These are phyloP conservation scores for Hemitrygon akajei DNA, from an alignment of 2,797 vertebrate species.

Conservation along the genomic window DNA sequence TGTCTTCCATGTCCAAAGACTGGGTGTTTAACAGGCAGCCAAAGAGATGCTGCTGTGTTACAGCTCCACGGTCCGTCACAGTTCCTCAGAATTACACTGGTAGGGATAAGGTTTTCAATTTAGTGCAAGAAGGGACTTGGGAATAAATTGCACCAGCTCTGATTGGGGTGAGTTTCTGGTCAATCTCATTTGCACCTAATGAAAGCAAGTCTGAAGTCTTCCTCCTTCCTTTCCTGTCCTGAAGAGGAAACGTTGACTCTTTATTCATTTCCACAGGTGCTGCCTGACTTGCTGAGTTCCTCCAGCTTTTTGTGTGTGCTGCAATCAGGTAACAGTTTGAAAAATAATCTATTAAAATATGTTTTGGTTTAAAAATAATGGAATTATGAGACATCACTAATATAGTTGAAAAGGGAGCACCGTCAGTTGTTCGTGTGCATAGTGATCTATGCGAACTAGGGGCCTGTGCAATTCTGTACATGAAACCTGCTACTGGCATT, in stretches of 20 bases:
- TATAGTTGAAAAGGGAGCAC: neutral
- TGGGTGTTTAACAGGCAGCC: neutral
- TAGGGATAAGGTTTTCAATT: neutral
- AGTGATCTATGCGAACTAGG: neutral
- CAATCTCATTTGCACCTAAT: neutral
- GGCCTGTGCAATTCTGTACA: neutral
- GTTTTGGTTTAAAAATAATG: neutral
- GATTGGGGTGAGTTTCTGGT: neutral
- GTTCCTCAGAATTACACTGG: neutral
- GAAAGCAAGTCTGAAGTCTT: neutral
- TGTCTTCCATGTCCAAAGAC: neutral
- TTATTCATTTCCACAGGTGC: too few species aligned
- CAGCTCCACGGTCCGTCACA: neutral
- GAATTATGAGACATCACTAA: neutral
- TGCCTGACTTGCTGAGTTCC: too few species aligned
- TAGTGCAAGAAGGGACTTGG: neutral
- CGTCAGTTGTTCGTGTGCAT: neutral
- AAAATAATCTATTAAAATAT: neutral
- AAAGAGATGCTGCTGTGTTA: neutral
- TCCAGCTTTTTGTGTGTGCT: too few species aligned
- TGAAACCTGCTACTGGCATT: neutral
- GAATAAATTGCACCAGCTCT: neutral
- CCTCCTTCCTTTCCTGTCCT: too few species aligned
- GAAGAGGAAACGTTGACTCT: too few species aligned
- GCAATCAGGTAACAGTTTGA: neutral